A percentile compares a stretch with the other conserved stretches of the same genome.
phyloP scores from a whole-genome alignment of 2,113 vertebrate genomes.

The Corvus cornix region DNA sequence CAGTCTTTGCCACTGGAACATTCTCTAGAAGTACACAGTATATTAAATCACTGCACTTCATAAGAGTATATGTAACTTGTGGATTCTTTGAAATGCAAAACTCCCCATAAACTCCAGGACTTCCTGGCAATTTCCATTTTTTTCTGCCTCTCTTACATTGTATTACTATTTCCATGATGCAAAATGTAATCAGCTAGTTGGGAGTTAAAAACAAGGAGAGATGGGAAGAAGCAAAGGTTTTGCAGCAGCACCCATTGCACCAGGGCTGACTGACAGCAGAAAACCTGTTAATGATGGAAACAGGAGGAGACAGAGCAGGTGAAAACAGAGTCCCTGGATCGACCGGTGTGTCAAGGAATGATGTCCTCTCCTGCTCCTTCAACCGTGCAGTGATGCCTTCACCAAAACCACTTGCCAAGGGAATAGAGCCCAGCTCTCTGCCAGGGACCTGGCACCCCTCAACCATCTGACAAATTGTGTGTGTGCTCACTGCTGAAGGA shows the following conservation, averaged over 20 bases:
- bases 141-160: neutral
- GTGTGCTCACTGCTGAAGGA: rapidly evolving
- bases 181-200: neutral
- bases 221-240: neutral
- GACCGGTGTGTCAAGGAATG: neutral
- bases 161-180: neutral
- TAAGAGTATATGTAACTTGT: rapidly evolving
- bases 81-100: neutral
- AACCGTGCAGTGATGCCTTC: rapidly evolving
- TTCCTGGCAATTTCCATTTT: neutral
- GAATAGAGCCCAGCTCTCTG: neutral
- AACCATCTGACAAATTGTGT: neutral
- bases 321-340: neutral
- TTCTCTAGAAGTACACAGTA: neutral
- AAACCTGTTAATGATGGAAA: neutral
- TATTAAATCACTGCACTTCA: neutral
- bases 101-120: neutral
- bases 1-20: neutral
- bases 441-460: neutral
- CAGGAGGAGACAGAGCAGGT: neutral
- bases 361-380: neutral
- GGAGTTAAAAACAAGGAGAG: neutral
- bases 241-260: neutral
- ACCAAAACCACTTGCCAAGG: neutral
- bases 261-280: neutral